These are phyloP conservation scores for Syngnathus rostellatus DNA, from an alignment of 2,797 vertebrate genomes.

Conservation along the genomic window DNA sequence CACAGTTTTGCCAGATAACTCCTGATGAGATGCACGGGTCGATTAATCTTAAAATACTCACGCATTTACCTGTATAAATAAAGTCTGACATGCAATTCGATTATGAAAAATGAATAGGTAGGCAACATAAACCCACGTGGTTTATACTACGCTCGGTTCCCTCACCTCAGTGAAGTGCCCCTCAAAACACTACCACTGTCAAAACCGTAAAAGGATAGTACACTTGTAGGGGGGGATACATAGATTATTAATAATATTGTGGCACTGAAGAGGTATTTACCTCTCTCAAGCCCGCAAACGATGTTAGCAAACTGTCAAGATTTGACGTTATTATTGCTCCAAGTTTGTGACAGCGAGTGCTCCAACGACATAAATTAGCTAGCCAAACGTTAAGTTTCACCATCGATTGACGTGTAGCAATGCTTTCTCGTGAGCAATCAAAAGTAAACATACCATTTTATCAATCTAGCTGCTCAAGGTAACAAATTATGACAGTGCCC, in stretches of 20 bases:
- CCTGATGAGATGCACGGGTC: neutral
- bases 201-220: neutral
- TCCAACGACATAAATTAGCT: neutral
- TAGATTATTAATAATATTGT: neutral
- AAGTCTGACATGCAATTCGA: neutral
- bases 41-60: neutral
- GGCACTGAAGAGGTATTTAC: slow-evolving; percentile 4
- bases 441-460: neutral
- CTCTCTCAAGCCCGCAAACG: slow-evolving; percentile 32
- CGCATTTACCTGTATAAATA: neutral
- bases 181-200: neutral
- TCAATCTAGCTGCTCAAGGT: slow-evolving; percentile 10
- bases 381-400: neutral
- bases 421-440: neutral
- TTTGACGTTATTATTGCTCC: slow-evolving; percentile 15
- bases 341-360: slow-evolving; percentile 32
- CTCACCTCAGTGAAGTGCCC: neutral
- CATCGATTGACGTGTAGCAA: neutral
- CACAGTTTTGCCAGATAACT: neutral
- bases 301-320: slow-evolving; percentile 33
- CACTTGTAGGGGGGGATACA: neutral
- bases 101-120: neutral
- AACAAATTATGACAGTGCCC: slow-evolving; percentile 13
- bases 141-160: neutral
- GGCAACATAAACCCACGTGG: neutral